Base-by-base conservation (phyloP, 2,113 vertebrate species). In the Melospiza georgiana region DNA sequence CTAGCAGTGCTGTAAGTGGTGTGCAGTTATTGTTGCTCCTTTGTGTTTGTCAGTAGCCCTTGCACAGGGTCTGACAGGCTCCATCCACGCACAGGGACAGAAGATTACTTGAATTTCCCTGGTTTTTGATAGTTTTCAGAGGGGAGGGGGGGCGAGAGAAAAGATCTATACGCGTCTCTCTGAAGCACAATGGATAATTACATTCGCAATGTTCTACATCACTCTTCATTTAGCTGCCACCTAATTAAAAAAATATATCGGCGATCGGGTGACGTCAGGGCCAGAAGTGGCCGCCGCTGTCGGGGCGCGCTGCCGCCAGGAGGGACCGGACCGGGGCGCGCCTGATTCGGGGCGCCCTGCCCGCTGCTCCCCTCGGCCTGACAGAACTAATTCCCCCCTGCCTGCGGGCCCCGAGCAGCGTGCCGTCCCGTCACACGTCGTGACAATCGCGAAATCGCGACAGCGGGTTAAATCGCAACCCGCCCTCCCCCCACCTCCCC, bases 21-120 rank as follows among this genome's bases (percentile, higher is more conserved):
- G 93, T 55, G 91, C 66, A 52, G 94, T 94, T 96, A 84, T 95
- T 93, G 93, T 95, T 96, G 94, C 92, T 96, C 79, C 94, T 97
- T 97, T 97, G 95, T 96, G 91, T 96, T 92, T 96, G 95, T 96
- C 96, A 95, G 93, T 54, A 73, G 95, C 93, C 80, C 80, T 76
- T 1, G 72, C 94, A 90, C 90, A 91, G 81, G 71, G 44, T 92
- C 77, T 96, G 95, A 92, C 91, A 95, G 87, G 62, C 84, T 92
- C 87, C 83, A 67, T 89, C 89, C 87, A 24, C 16, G 46, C 93
- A 75, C 80, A 20, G 80, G 65, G 35, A 90, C 2, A 23, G 54
- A 61, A 75, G 74, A 92, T 80, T 72, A 41, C 87, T 66, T 86
- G 83, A 90, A 91, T 96, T 95, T 80, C 77, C 81, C 76, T 78